Base-by-base conservation (phyloP, 2,797 vertebrate genomes). In the Neostethus bicornis region DNA sequence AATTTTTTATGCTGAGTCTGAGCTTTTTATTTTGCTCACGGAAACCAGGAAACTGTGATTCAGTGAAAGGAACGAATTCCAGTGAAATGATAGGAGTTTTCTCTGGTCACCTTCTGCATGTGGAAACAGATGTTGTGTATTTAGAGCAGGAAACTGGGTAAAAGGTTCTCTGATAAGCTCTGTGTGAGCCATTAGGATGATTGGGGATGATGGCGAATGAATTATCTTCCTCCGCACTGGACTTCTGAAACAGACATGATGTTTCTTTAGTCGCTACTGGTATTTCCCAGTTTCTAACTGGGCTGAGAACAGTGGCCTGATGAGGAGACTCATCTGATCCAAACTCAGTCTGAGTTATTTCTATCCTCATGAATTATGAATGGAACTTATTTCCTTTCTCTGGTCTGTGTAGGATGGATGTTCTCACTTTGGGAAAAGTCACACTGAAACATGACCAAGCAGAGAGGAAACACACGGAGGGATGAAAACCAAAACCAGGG, bases 171-270 rank as follows among this genome's bases (percentile, higher is more conserved):
- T 42, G 60, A 41, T 85, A 81, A 85, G 78, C 85, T 81, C 65
- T 5, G n/a, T 42, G 69, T 35, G 47, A 55, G 67, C 78, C 83
- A 89, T 87, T 86, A 85, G 73, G 77, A 71, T 87, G 83, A 89
- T 85, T 87, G 79, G 81, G 80, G 77, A 73, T 73, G 73, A 76
- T 70, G 21, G 6, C 73, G 73, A 75, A 85, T 70, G 47, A 83
- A 76, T 64, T 66, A 61, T 73, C 66, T 51, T 49, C 45, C 44
- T 34, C 16, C 47, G 41, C 29, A 48, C 35, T n/a, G 38, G 59
- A 45, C 55, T 51, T 55, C 66, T 54, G 58, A n/a, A n/a, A n/a
- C n/a, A n/a, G n/a, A n/a, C n/a, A n/a, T n/a, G n/a, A n/a, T n/a
- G n/a, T n/a, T n/a, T n/a, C n/a, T n/a, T n/a, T n/a, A n/a, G n/a